Evolutionary conservation across 2,888 invertebrate genomes (phyloP).

Genomic region (Andrena dorsata): DNA sequence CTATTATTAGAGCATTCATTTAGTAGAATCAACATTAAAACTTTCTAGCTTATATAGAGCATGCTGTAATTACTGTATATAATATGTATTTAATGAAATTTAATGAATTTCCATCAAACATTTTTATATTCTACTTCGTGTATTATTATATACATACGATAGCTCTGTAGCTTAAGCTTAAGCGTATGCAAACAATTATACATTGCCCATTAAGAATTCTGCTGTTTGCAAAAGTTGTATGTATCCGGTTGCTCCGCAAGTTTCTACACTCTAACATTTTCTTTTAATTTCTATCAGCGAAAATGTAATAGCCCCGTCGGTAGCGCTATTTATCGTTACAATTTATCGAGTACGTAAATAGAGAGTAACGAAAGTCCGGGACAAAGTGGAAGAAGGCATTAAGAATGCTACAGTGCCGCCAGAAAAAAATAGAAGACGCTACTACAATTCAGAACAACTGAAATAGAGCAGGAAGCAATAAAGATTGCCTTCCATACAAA

Average conservation of each 20-base stretch:
- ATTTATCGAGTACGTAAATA: too few species aligned
- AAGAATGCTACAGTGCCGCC: too few species aligned
- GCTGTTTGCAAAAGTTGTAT: constrained; percentile 4
- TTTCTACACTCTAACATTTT: constrained; percentile 11
- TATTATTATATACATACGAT: constrained; percentile 23
- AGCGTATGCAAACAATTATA: constrained; percentile 7
- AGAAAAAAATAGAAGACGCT: too few species aligned
- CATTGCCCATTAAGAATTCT: constrained; percentile 38
- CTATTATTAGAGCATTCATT: constrained; percentile 17
- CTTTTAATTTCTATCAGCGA: not conserved
- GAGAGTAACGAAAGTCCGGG: too few species aligned
- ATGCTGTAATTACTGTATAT: constrained; percentile 62
- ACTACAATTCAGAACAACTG: too few species aligned
- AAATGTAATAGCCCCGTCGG: too few species aligned
- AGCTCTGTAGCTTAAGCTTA: constrained; percentile 20
- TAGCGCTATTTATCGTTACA: too few species aligned
- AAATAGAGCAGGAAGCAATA: too few species aligned
- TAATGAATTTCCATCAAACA: constrained; percentile 32
- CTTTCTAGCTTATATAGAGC: constrained; percentile 32
- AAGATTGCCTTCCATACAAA: too few species aligned
- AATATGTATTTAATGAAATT: constrained; percentile 35
- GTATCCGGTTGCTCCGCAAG: too few species aligned
- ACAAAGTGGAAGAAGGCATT: too few species aligned
- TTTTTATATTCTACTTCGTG: constrained; percentile 48
- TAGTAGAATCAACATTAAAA: constrained; percentile 25